Conservation (phyloP, 1,140 invertebrate genomes). For the Trigoniulus corallinus region DNA sequence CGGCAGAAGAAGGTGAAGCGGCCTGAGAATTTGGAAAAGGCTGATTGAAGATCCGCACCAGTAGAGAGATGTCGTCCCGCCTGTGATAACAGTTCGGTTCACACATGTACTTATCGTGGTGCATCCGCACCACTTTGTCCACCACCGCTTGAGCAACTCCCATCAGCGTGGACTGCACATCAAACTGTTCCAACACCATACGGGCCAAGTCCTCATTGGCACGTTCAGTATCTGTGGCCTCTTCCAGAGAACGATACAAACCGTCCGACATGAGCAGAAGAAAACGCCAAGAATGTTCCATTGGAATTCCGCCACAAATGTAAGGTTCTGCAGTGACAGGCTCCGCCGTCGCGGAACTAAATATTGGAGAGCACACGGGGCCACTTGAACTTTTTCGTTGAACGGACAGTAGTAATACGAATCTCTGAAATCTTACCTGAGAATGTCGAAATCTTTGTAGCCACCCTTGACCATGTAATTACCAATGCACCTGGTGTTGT, state of each 20-base stretch:
- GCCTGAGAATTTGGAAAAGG: constrained; percentile 41
- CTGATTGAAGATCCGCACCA: constrained; percentile 76
- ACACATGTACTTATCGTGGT: constrained; percentile 56
- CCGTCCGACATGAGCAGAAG: constrained; percentile 70
- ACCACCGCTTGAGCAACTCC: constrained; percentile 74
- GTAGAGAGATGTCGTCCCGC: constrained; percentile 61
- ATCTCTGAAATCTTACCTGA: constrained; percentile 18
- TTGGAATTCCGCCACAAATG: constrained; percentile 55
- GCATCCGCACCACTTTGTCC: constrained; percentile 63
- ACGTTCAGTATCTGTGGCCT: constrained; percentile 57
- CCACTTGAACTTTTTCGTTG: background rate
- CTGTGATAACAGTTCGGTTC: constrained; percentile 27
- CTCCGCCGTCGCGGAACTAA: constrained; percentile 45
- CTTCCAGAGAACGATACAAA: constrained; percentile 63
- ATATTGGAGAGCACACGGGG: constrained; percentile 9
- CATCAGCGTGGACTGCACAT: constrained; percentile 55
- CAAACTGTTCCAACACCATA: constrained; percentile 62
- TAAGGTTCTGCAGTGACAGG: constrained; percentile 70
- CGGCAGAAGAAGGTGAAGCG: background rate
- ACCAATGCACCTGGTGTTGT: constrained; percentile 53
- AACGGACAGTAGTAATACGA: background rate
- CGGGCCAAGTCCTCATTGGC: constrained; percentile 62
- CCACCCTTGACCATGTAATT: constrained; percentile 75
- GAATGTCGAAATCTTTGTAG: constrained; percentile 62
- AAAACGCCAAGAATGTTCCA: constrained; percentile 55